These are phyloP conservation scores for Leuciscus waleckii DNA, from an alignment of 2,797 vertebrate species.

Conservation along the genomic window DNA sequence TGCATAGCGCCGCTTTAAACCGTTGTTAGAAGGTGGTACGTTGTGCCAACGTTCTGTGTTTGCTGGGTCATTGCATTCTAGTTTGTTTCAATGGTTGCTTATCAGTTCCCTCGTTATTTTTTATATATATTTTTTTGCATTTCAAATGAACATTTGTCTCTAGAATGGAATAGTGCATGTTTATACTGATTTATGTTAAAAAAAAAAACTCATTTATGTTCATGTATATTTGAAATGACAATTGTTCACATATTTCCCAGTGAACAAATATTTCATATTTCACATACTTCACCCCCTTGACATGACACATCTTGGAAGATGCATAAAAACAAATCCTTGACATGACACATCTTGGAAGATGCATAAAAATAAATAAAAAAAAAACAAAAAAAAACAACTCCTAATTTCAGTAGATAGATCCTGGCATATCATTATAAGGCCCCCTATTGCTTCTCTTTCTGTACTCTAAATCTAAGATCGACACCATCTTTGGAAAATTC, in stretches of 20 bases:
- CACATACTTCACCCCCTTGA: background rate
- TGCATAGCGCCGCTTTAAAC: no score
- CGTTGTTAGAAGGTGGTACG: no score
- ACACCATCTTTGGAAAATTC: background rate
- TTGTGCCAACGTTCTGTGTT: no score
- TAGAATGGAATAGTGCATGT: background rate
- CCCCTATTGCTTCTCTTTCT: background rate
- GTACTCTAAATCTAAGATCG: background rate
- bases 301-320: background rate
- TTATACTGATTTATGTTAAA: background rate
- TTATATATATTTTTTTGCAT: background rate
- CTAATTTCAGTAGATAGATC: background rate
- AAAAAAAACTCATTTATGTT: background rate
- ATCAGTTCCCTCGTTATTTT: no score
- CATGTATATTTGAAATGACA: background rate
- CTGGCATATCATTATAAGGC: background rate
- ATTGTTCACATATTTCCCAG: background rate
- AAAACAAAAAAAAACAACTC: no score
- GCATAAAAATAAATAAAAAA: background rate
- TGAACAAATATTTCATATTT: no score
- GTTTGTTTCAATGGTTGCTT: no score
- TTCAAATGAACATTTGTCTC: background rate
- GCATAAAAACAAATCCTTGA: background rate
- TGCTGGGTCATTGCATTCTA: no score
- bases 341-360: background rate